Evolutionary conservation across 2,888 invertebrate genomes (phyloP), one percentile per base, ranked within the genome.

Genomic region (Apotomis capreana): DNA sequence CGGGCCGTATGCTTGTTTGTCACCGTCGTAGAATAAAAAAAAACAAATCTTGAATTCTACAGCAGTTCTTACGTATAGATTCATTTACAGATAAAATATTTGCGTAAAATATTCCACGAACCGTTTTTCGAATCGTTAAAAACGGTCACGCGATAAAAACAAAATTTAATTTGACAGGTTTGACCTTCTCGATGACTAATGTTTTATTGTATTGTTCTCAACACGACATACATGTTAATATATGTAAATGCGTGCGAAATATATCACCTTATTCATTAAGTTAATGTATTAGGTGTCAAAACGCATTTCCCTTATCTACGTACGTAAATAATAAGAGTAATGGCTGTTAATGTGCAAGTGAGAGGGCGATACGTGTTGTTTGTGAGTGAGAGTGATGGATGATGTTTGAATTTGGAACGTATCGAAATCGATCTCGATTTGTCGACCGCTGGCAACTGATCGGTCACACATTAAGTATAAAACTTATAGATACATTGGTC

Each of bases 391-490:
- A 63, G 63, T 26, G 69, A 72, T 5, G 36, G 54, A 65, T 40
- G 15, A 36, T 51, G 61, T 61, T 70, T 64, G 68, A 73, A 71
- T 74, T 71, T 70, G 62, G 55, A 67, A 70, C 15, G 72, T 69
- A 59, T 74, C 68, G 44, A 52, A 52, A 72, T 69, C 69, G 74
- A 74, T 74, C 74, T 74, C 62, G 67, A 74, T 74, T 72, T 72
- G 72, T 72, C 74, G 58, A 57, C 4, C 44, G 58, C 61, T 59
- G 74, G 69, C 74, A 67, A 40, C 65, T 72, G 74, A 74, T 74
- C 74, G 52, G 69, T 74, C 72, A 72, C 10, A 63, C 49, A 54
- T 40, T 40, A 40, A 40, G 5, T 60, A n/a, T 55, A 15, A n/a
- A 15, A n/a, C 3, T 4, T 5, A 26, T 62, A 58, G 62, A 68